Conservation (phyloP, 1,140 invertebrate genomes). For the Hermetia illucens region DNA sequence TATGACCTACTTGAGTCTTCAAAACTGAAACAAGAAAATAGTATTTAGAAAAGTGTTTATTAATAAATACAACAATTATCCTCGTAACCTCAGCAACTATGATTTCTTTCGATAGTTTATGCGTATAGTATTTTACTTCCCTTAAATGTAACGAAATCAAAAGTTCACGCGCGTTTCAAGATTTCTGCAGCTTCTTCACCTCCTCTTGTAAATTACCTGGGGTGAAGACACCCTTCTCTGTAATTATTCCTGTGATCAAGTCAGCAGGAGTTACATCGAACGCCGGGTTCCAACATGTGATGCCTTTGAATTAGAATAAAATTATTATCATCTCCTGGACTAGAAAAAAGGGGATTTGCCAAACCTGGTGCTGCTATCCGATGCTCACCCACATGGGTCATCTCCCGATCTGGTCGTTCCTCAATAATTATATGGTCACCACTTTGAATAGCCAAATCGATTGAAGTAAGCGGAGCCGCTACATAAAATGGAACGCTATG, state of each 20-base stretch:
- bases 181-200: conserved; percentile 18
- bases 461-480: conserved; percentile 83
- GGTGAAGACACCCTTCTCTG: conserved; percentile 76
- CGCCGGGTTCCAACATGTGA: conserved; percentile 94
- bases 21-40: too few species aligned
- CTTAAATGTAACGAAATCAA: too few species aligned
- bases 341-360: conserved; percentile 8
- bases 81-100: too few species aligned
- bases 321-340: neutral
- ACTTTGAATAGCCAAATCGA: conserved; percentile 64
- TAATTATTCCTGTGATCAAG: conserved; percentile 90
- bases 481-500: conserved; percentile 92
- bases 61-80: too few species aligned
- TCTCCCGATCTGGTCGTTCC: conserved; percentile 76
- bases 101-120: too few species aligned
- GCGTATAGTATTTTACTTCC: too few species aligned
- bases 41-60: too few species aligned
- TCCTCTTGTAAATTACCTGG: conserved; percentile 32
- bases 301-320: conserved; percentile 50
- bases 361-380: conserved; percentile 67
- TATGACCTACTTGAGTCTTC: too few species aligned
- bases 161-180: conserved; percentile 13
- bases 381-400: conserved; percentile 73
- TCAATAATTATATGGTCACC: conserved; percentile 89
- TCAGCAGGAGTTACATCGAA: conserved; percentile 96